phyloP scores from a whole-genome alignment of 2,888 invertebrate genomes.

The Drosophila barbarae region DNA sequence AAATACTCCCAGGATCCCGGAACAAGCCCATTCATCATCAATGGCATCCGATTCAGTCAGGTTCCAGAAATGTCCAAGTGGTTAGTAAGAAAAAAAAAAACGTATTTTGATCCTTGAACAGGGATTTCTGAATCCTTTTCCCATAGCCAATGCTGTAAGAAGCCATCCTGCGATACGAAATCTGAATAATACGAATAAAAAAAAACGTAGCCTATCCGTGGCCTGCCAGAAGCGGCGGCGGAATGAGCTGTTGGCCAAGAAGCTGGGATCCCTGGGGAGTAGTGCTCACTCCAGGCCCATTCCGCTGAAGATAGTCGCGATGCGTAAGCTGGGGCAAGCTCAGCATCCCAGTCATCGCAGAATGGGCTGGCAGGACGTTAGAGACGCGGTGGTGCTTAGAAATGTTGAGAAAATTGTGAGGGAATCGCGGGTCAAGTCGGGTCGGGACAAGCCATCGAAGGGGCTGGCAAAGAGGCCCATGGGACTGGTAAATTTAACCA shows the following conservation, averaged over 20 bases:
- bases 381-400: not conserved
- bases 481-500: not conserved
- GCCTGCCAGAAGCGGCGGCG: not conserved
- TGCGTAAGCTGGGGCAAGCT: not conserved
- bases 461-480: not conserved
- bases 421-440: constrained; percentile 1
- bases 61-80: not conserved
- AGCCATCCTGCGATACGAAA: not conserved
- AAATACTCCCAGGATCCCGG: not conserved
- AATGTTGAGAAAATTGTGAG: constrained; percentile 8
- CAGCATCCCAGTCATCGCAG: not conserved
- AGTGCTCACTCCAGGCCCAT: not conserved
- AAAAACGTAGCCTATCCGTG: not conserved
- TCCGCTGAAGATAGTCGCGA: not conserved
- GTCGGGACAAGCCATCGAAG: not conserved
- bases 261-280: not conserved
- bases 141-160: not conserved
- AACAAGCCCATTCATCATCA: too few relatives aligned
- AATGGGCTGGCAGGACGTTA: not conserved
- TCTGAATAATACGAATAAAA: not conserved
- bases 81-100: not conserved
- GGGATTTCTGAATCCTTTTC: not conserved
- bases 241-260: not conserved
- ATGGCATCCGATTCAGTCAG: not conserved
- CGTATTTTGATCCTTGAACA: not conserved